Base-by-base conservation (phyloP, 1,140 invertebrate genomes). In the Cherax destructor region DNA sequence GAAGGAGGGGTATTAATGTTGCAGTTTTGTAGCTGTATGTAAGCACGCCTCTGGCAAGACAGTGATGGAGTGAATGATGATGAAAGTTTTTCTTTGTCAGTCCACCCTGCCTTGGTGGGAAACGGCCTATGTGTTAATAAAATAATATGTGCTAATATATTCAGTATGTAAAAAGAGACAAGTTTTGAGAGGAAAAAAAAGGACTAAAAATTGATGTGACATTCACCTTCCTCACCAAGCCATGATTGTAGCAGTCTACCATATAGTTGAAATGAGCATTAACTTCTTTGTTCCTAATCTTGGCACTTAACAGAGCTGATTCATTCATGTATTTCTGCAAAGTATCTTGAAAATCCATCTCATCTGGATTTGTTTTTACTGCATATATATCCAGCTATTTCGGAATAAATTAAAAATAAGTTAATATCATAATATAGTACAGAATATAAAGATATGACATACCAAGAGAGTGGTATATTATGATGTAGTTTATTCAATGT, bases 221-320 rank as follows among this genome's bases (percentile, higher is more conserved):
- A 81, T 50, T 78, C 21, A 90, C 77, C 93, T 93, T 72, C n/a
- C 93, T 92, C 5, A 95, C 83, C 18, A 93, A 88, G 21, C 94
- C 93, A 86, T 94, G 93, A 86, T 94, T 94, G 47, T 93, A 56
- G 61, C 93, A 93, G n/a, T 92, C 69, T 30, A 92, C 84, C 9
- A 95, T 47, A 18, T 91, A 92, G 61, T 93, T 91, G 7, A 94
- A 74, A 86, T 94, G 93, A 41, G 92, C 92, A 83, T 94, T 94
- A 59, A 94, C 93, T n/a, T 83, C 81, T 69, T 93, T 93, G 93
- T 95, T 95, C 77, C 94, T 85, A 50, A 95, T 94, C 3, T 93
- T 80, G 65, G 94, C 56, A 30, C 91, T 88, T 18, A 92, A 47
- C 78, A 92, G 76, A 47, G 91, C 76, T 3, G 91, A 92, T n/a